Evolutionary conservation across 2,797 vertebrate genomes (phyloP), one percentile per base, ranked within the genome.

Genomic region (Mallotus villosus): DNA sequence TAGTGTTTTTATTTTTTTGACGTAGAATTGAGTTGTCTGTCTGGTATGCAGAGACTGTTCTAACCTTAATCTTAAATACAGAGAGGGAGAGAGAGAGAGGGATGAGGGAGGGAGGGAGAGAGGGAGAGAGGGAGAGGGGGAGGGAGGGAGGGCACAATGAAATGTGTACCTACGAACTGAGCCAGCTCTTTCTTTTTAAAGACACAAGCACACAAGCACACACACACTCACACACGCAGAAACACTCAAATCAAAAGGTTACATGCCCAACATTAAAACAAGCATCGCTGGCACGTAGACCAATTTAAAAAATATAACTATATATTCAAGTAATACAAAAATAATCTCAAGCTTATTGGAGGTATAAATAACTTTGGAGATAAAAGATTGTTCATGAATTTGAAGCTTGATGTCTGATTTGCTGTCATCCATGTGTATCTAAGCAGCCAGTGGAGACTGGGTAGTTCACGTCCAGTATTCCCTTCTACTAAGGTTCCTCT

Each of bases 101-200:
- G 64, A 49, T 14, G 41, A n/a, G 22, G n/a, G 24, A 17, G 24
- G 7, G 49, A 24, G 49, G 8, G 7, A 19, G 41, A 3, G 41
- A 55, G 24, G 8, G 24, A 11, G 65, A 19, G 46, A 51, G 24
- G 41, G 51, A 53, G 46, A 27, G 24, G 25, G 16, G 14, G 24
- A 14, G 46, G 16, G 11, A 19, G 19, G 19, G 22, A 27, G 41
- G 14, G 27, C 64, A 51, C 41, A 66, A 22, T 66, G 64, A 66
- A 14, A 37, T 63, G 29, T 62, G 60, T 62, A 62, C 60, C 60
- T 62, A 22, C 11, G 61, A 32, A 19, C 63, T 66, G 32, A 66
- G 46, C 21, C 17, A 46, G 37, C 16, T 17, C 21, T 49, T 4
- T 17, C 21, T 25, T 4, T 41, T 41, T 41, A 11, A 41, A 41